Conservation (phyloP, 2,797 vertebrate species). For the Scarus forsteni region DNA sequence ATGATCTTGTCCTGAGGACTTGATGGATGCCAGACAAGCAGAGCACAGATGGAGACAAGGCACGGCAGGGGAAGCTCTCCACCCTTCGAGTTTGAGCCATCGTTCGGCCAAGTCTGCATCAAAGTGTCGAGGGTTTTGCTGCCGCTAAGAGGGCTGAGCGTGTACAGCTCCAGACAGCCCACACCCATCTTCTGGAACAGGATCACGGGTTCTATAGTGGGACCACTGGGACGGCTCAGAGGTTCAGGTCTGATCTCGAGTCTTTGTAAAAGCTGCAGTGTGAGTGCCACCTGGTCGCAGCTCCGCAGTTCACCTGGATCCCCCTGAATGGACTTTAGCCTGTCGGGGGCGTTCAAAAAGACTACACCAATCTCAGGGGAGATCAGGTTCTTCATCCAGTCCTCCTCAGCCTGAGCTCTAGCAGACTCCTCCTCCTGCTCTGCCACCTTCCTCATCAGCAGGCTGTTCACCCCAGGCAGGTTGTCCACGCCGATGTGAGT, state of each 20-base stretch:
- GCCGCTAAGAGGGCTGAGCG: conserved; percentile 90
- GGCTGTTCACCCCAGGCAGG: conserved; percentile 91
- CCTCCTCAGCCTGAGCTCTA: conserved; percentile 69
- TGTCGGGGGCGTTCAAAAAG: conserved; percentile 88
- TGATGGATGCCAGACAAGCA: conserved; percentile 94
- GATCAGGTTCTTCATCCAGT: conserved; percentile 88
- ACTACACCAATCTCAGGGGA: conserved; percentile 93
- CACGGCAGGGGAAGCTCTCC: conserved; percentile 80
- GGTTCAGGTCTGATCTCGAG: conserved; percentile 85
- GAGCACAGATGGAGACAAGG: conserved; percentile 87
- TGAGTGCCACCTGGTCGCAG: conserved; percentile 85
- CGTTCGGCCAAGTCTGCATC: conserved; percentile 83
- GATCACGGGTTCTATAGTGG: conserved; percentile 85
- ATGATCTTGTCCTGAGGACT: conserved; percentile 90
- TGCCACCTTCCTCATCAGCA: conserved; percentile 90
- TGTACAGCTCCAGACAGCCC: conserved; percentile 92
- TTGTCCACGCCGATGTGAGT: conserved; percentile 92
- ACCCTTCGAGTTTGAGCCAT: conserved; percentile 47
- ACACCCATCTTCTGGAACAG: conserved; percentile 98
- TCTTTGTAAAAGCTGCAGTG: conserved; percentile 83
- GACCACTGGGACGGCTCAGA: conserved; percentile 74
- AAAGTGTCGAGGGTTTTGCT: conserved; percentile 87
- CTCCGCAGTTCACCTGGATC: conserved; percentile 82
- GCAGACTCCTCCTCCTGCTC: conserved; percentile 85
- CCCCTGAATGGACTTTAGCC: conserved; percentile 66